These are phyloP conservation scores for Margaritifera margaritifera DNA, from an alignment of 2,888 invertebrate species.

Conservation along the genomic window DNA sequence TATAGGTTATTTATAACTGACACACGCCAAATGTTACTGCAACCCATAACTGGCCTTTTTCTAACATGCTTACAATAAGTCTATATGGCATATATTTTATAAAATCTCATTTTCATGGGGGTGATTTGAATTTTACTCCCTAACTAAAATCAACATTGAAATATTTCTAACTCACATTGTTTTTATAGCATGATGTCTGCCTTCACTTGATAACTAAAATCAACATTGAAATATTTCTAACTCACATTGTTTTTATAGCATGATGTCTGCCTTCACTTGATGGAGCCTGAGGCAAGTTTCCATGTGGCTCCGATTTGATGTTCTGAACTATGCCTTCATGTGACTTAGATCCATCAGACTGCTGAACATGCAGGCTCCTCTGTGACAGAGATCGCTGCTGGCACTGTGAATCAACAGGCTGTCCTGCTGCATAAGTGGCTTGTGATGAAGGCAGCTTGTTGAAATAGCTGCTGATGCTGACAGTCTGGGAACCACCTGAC, in stretches of 20 bases:
- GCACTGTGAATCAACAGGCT: too few relatives aligned
- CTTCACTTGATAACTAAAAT: slow-evolving; percentile 32
- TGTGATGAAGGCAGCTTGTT: slow-evolving; percentile 20
- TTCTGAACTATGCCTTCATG: too few relatives aligned
- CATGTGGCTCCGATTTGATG: too few relatives aligned
- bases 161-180: slow-evolving; percentile 23
- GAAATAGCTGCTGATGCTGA: slow-evolving; percentile 48
- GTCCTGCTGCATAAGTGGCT: too few relatives aligned
- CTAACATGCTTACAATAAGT: too few relatives aligned
- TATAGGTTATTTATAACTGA: too few relatives aligned
- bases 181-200: slow-evolving; percentile 25
- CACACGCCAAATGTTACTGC: too few relatives aligned
- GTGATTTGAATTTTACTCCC: too few relatives aligned
- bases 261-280: slow-evolving; percentile 27
- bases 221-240: background rate
- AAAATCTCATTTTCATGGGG: too few relatives aligned
- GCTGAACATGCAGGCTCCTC: background rate
- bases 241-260: slow-evolving; percentile 35
- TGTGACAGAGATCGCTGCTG: background rate
- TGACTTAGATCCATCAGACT: background rate
- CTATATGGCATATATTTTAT: too few relatives aligned
- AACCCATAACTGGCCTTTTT: too few relatives aligned
- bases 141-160: too few relatives aligned
- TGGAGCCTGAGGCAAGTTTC: slow-evolving; percentile 4
- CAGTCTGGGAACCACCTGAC: slow-evolving; percentile 14